Base-by-base conservation (phyloP, 2,888 invertebrate species). In the Cosmia trapezina region DNA sequence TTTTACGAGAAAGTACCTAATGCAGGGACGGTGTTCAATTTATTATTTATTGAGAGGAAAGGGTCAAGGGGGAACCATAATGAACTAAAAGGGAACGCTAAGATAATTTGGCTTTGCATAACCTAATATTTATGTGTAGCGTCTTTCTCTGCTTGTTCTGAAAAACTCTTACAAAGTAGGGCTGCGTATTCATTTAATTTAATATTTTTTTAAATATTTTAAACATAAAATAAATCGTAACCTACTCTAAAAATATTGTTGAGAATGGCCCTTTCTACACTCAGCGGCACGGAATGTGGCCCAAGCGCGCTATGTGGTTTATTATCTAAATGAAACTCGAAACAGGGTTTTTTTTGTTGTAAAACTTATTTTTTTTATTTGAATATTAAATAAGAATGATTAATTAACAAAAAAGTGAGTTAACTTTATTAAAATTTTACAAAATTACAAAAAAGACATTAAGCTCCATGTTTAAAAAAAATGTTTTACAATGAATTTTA, bases 1-100 rank as follows among this genome's bases (percentile, higher is more conserved):
- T 79, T 79, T 79, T 51, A 79, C 57, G 63, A 73, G 56, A 70
- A 53, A 59, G n/a, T 79, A n/a, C n/a, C n/a, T n/a, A 64, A 67
- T 79, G 66, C 80, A 60, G 59, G 45, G 51, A 56, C 41, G 14
- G 54, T 51, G 62, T 70, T 28, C 28, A 59, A 70, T 79, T 51
- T 70, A 79, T 74, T 64, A 79, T 79, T 79, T 74, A 79, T 65
- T 45, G 41, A 12, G 63, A 59, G 62, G 54, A 57, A 78, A 63
- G 80, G 74, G 79, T 70, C 70, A 70, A 51, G 63, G 66, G 62
- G 56, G 8, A 59, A 45, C 59, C 8, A 19, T 70, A 79, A 80
- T 79, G 60, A 80, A 57, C 60, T 70, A 17, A 67, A 64, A 64
- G 60, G 68, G 80, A 47, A 67, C 56, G 33, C 22, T 37, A 70